A percentile compares a stretch with the other conserved stretches of the same genome.
phyloP scores from a whole-genome alignment of 2,888 invertebrate species.

The Caenorhabditis angaria region DNA sequence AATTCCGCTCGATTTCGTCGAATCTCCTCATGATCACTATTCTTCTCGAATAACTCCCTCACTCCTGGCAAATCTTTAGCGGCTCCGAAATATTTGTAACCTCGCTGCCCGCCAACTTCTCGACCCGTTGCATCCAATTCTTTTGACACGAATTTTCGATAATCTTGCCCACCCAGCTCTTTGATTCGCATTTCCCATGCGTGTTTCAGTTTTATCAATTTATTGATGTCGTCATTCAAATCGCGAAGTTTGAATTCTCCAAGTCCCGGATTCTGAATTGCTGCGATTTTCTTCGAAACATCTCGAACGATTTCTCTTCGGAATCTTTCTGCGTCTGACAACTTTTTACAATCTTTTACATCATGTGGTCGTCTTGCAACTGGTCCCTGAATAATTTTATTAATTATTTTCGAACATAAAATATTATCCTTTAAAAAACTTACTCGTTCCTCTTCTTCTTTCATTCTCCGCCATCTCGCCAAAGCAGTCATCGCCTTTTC shows the following conservation, averaged over 20 bases:
- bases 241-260: slow-evolving; percentile 98
- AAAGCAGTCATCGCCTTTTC: slow-evolving; percentile 98
- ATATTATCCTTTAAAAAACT: slow-evolving; percentile 10
- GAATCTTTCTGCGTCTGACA: slow-evolving; percentile 84
- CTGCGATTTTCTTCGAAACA: slow-evolving; percentile 96
- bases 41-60: slow-evolving; percentile 92
- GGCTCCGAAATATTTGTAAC: slow-evolving; percentile 83
- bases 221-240: slow-evolving; percentile 98
- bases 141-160: slow-evolving; percentile 69
- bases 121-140: slow-evolving; percentile 89
- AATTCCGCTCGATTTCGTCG: slow-evolving; percentile 92
- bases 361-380: slow-evolving; percentile 68
- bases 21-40: slow-evolving; percentile 74
- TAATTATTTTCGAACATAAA: not conserved
- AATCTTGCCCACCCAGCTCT: slow-evolving; percentile 91
- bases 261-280: slow-evolving; percentile 92
- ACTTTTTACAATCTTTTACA: slow-evolving; percentile 91
- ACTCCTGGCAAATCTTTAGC: slow-evolving; percentile 89
- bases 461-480: slow-evolving; percentile 96
- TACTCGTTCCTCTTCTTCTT: slow-evolving; percentile 81
- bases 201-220: slow-evolving; percentile 84
- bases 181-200: slow-evolving; percentile 95
- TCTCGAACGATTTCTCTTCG: slow-evolving; percentile 94
- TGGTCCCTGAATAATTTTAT: slow-evolving; percentile 52
- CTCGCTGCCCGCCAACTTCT: slow-evolving; percentile 95